Percentiles rank a stretch among this genome's conserved stretches.
Conservation (phyloP, 2,888 invertebrate species). For the Amblyjoppa fuscipennis region DNA sequence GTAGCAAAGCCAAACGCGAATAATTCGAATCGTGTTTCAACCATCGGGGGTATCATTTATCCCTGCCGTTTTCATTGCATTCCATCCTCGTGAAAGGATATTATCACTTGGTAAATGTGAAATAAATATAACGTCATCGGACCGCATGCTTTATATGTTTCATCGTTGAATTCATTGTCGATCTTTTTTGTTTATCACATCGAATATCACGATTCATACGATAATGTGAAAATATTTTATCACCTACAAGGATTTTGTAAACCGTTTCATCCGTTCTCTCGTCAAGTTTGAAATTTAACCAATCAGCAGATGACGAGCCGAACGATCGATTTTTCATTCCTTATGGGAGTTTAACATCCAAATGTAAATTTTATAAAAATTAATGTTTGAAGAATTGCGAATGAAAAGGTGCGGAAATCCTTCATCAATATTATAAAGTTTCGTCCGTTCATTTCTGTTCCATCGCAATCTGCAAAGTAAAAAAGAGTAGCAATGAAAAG, state of each 20-base stretch:
- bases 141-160: background rate
- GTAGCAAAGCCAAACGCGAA: slow-evolving; percentile 32
- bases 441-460: too few relatives aligned
- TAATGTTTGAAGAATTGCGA: background rate
- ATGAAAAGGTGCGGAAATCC: too few relatives aligned
- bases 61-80: background rate
- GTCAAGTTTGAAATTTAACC: background rate
- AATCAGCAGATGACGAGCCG: background rate
- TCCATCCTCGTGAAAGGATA: slow-evolving; percentile 13
- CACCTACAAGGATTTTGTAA: background rate
- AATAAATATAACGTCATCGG: background rate
- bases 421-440: too few relatives aligned
- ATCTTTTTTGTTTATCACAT: background rate
- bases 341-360: too few relatives aligned
- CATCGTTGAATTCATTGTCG: background rate
- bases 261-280: background rate
- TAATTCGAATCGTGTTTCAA: slow-evolving; percentile 42
- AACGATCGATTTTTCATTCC: background rate
- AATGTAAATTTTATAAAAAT: background rate
- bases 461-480: too few relatives aligned
- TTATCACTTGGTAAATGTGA: background rate
- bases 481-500: too few relatives aligned
- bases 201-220: background rate
- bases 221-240: background rate
- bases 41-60: background rate